phyloP scores from a whole-genome alignment of 1,140 invertebrate species.

The Pollicipes pollicipes region DNA sequence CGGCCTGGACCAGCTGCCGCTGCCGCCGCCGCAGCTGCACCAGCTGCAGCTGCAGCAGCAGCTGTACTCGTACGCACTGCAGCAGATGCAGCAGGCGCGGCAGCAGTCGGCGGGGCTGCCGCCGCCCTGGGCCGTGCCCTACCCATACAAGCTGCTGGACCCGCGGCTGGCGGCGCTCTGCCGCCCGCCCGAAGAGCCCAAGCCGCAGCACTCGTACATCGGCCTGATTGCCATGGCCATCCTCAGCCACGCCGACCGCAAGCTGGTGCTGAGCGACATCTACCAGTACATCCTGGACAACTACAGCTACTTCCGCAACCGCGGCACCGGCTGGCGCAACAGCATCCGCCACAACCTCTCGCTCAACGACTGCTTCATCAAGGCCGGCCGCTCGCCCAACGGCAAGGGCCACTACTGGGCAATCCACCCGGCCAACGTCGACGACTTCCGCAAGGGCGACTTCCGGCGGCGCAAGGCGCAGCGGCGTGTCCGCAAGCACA shows the following conservation, averaged over 20 bases:
- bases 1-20: no score
- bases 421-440: conserved; percentile 89
- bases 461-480: conserved; percentile 89
- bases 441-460: conserved; percentile 85
- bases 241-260: conserved; percentile 75
- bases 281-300: conserved; percentile 96
- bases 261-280: conserved; percentile 90
- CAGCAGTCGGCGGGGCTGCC: no score
- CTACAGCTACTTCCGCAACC: conserved; percentile 84
- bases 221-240: conserved; percentile 96
- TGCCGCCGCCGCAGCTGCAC: no score
- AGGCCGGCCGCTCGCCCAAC: conserved; percentile 83
- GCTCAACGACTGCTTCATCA: conserved; percentile 96
- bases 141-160: conserved; percentile 17
- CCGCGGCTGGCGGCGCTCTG: no score
- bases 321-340: conserved; percentile 93
- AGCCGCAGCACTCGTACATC: conserved; percentile 90
- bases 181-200: conserved; percentile 67
- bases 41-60: no score
- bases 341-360: conserved; percentile 94
- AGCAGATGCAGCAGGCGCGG: no score
- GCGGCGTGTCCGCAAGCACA: conserved; percentile 82
- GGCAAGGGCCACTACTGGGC: conserved; percentile 98
- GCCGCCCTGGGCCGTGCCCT: conserved; percentile 6
- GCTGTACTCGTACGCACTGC: no score